Conservation (phyloP, 2,888 invertebrate genomes). For the Troglohyphantes excavatus region DNA sequence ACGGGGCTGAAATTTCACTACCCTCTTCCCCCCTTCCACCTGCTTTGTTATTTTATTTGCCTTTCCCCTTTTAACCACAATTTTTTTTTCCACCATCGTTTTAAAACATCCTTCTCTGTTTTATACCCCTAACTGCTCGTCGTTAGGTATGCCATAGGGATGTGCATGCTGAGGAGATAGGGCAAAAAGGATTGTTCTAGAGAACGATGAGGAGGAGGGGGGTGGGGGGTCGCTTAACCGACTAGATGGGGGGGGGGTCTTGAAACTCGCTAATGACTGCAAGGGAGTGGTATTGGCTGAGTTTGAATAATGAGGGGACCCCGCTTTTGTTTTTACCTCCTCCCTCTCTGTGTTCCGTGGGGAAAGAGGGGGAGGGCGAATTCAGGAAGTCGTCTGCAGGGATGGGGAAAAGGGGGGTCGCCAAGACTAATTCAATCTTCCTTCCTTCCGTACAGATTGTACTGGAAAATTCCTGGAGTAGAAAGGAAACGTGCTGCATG, state of each 20-base stretch:
- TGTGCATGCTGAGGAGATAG: constrained; percentile 54
- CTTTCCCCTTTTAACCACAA: constrained; percentile 36
- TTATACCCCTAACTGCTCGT: constrained; percentile 48
- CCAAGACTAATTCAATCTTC: constrained; percentile 75
- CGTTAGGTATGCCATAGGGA: constrained; percentile 60
- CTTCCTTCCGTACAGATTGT: constrained; percentile 72
- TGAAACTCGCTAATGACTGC: constrained; percentile 64
- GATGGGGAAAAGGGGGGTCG: constrained; percentile 8
- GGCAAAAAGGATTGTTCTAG: constrained; percentile 32
- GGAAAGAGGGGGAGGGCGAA: neutral
- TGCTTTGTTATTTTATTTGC: constrained; percentile 71
- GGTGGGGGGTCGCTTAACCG: constrained; percentile 10
- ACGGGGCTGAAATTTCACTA: constrained; percentile 41
- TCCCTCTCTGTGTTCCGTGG: constrained; percentile 71
- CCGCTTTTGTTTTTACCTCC: constrained; percentile 72
- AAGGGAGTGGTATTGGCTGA: constrained; percentile 76
- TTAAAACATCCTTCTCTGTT: constrained; percentile 64
- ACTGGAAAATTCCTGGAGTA: constrained; percentile 40
- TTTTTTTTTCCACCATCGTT: constrained; percentile 43
- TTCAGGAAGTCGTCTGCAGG: constrained; percentile 26
- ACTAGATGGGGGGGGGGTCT: neutral
- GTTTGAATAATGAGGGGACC: constrained; percentile 74
- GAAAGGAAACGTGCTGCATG: constrained; percentile 52
- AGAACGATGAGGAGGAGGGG: neutral
- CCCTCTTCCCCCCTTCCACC: constrained; percentile 7